Evolutionary conservation across 2,888 invertebrate genomes (phyloP).

Genomic region (Campaea margaritaria): DNA sequence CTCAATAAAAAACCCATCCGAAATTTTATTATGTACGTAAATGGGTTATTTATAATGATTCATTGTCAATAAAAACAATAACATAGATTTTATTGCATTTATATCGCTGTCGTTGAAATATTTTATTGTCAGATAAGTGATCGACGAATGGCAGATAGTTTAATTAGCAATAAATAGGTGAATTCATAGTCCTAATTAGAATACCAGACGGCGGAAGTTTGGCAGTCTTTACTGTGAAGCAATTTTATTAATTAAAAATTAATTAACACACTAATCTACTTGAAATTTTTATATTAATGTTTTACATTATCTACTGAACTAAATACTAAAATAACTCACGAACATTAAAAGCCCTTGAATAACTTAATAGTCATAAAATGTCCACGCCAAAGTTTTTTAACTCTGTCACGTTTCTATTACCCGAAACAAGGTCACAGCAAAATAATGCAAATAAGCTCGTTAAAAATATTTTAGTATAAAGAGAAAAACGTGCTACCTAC

Average conservation of each 20-base stretch:
- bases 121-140: slow-evolving; percentile 53
- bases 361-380: slow-evolving; percentile 20
- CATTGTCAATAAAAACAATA: slow-evolving; percentile 60
- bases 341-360: slow-evolving; percentile 14
- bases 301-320: slow-evolving; percentile 2
- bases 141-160: slow-evolving; percentile 39
- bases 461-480: no score
- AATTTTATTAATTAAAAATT: slow-evolving; percentile 2
- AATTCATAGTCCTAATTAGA: slow-evolving; percentile 51
- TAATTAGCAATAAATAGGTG: slow-evolving; percentile 46
- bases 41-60: slow-evolving; percentile 50
- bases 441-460: slow-evolving; percentile 29
- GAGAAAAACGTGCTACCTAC: slow-evolving; percentile 1
- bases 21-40: slow-evolving; percentile 43
- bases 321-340: slow-evolving; percentile 17
- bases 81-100: slow-evolving; percentile 61
- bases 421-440: slow-evolving; percentile 28
- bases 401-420: slow-evolving; percentile 23
- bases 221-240: not conserved
- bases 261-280: not conserved
- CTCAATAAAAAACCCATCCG: slow-evolving; percentile 41
- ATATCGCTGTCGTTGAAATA: slow-evolving; percentile 51
- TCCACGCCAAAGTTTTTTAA: slow-evolving; percentile 13
- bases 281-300: not conserved
- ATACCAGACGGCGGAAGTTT: slow-evolving; percentile 12